Evolutionary conservation across 2,888 invertebrate species (phyloP).

Genomic region (Mermis nigrescens): DNA sequence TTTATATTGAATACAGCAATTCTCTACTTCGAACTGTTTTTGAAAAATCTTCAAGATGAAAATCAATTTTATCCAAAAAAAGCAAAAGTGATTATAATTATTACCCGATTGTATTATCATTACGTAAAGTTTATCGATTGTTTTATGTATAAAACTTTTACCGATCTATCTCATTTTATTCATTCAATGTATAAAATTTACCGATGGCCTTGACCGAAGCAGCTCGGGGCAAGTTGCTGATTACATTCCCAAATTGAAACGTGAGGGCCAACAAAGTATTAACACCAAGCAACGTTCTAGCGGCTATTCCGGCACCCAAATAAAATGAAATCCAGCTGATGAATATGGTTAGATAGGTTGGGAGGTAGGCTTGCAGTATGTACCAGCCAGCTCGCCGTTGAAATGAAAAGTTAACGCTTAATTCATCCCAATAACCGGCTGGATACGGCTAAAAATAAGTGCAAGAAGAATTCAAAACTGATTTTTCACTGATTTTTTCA

Average conservation of each 20-base stretch:
- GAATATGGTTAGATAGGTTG: conserved; percentile 8
- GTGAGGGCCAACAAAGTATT: conserved; percentile 5
- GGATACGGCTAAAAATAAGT: conserved; percentile 5
- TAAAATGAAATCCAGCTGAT: conserved; percentile 9
- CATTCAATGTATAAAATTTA: neutral
- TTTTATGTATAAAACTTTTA: neutral
- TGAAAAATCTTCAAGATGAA: too few relatives aligned
- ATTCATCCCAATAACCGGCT: conserved; percentile 10
- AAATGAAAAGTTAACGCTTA: conserved; percentile 3
- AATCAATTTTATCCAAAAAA: too few relatives aligned
- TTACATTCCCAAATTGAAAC: conserved; percentile 8
- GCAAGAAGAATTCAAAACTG: too few relatives aligned
- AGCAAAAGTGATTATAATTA: too few relatives aligned
- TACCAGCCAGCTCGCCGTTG: conserved; percentile 6
- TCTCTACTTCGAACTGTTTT: too few relatives aligned
- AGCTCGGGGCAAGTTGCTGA: conserved; percentile 6
- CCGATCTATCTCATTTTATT: neutral
- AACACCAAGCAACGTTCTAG: conserved; percentile 3
- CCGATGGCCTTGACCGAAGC: conserved; percentile 1
- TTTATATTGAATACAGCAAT: too few relatives aligned
- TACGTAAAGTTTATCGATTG: too few relatives aligned
- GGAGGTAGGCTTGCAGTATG: conserved; percentile 8
- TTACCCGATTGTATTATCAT: too few relatives aligned
- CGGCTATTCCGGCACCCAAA: conserved; percentile 5
- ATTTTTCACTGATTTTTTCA: too few relatives aligned